Base-by-base conservation (phyloP, 2,797 vertebrate genomes). In the Rhabdomys pumilio region DNA sequence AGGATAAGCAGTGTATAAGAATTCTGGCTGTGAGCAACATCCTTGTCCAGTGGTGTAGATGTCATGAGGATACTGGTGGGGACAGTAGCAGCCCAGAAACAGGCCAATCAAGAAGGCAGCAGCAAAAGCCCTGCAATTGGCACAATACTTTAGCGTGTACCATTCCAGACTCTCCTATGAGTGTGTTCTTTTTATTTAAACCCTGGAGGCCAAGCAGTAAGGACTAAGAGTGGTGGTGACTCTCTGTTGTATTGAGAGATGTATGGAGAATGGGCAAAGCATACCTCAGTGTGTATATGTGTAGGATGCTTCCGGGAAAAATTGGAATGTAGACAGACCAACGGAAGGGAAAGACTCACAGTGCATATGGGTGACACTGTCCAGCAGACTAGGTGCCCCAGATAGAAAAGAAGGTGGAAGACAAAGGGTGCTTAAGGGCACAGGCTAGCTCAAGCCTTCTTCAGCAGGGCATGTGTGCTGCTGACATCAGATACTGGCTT, bases 181-280 rank as follows among this genome's bases (percentile, higher is more conserved):
- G 44, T n/a, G 20, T 61, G 22, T 6, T 14, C 22, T 41, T 59
- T 93, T 82, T 57, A 53, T 38, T 14, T 63, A 93, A 63, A 20
- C 38, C 34, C 34, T 34, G 31, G 77, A 67, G 6, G 22, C 31
- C 55, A 13, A 4, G 73, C 76, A 63, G 15, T 9, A 41, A 77
- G 83, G 34, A 47, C 61, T 29, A 80, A 29, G 31, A 4, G 20
- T 34, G 73, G 83, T 14, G 41, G 17, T 5, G 41, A 17, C 50
- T 61, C 29, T 31, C n/a, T 6, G 15, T 24, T 67, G 6, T 20
- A 22, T 12, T 20, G 59, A 14, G 29, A 67, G 47, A 44, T 1
- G 44, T 7, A 31, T 26, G 29, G 7, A 29, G 47, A 57, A 3
- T 1, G 2, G 13, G 3, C 34, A 19, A 6, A 4, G 6, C 63